Evolutionary conservation across 2,797 vertebrate species (phyloP), one percentile per base, ranked within the genome.

Genomic region (Pempheris klunzingeri): DNA sequence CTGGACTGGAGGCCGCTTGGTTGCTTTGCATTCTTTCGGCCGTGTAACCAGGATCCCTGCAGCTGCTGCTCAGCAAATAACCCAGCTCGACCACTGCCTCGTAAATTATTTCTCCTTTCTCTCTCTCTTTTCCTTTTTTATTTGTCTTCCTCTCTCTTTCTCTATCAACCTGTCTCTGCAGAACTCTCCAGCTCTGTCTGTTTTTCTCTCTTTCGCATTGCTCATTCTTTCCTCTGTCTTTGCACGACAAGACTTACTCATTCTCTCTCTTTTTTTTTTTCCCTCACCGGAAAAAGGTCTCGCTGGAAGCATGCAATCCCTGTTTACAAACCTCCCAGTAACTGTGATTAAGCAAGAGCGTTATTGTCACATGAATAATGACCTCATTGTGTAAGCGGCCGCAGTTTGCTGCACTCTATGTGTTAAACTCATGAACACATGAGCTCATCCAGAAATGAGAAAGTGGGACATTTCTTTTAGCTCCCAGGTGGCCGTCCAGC

Each of bases 11-110:
- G 50, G 22, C 61, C 49, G 32, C 54, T 47, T 46, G 49, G 43
- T 80, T 22, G 26, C 59, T 81, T 77, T 74, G 67, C 64, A 70
- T 74, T 81, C 57, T 84, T 90, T 68, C 8, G 59, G 71, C 90
- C 90, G 91, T 90, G 90, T 80, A 92, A 93, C 82, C 72, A 65
- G 68, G 73, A 65, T 77, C 77, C 67, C 79, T 62, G 87, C 69
- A 80, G 87, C 83, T 84, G 63, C 43, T 58, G 0, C 18, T 70
- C 58, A 17, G 52, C 58, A 77, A 71, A 79, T 44, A 59, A 59
- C 4, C 8, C 5, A 13, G 39, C 61, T 64, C 7, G 1, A 30
- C 17, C 67, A n/a, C 50, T 8, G 49, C 71, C 34, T 54, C 18
- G 28, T 66, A 39, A 64, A 70, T 68, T 1, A 24, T 13, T 71